Conservation (phyloP, 1,140 invertebrate genomes). For the Trichonephila clavipes region DNA sequence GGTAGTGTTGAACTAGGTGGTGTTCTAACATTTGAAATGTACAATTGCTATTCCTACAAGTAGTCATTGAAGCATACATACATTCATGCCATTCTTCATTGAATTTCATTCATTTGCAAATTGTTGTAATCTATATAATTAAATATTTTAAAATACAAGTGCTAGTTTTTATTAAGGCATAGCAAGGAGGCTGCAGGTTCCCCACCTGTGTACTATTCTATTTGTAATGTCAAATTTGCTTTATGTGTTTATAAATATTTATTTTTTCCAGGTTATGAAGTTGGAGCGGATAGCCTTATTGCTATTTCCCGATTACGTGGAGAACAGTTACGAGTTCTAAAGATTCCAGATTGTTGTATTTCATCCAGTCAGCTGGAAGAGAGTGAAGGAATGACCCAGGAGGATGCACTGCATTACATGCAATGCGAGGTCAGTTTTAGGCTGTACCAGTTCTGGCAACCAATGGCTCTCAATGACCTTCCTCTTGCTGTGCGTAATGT, state of each 20-base stretch:
- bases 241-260: background rate
- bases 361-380: constrained; percentile 74
- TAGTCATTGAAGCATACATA: too few relatives aligned
- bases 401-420: background rate
- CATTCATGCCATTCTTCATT: too few relatives aligned
- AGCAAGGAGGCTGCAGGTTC: too few relatives aligned
- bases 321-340: constrained; percentile 84
- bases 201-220: too few relatives aligned
- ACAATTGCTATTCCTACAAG: too few relatives aligned
- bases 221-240: background rate
- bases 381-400: background rate
- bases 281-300: constrained; percentile 85
- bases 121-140: too few relatives aligned
- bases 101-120: too few relatives aligned
- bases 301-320: constrained; percentile 86
- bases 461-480: constrained; percentile 64
- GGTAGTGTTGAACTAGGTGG: too few relatives aligned
- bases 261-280: constrained; percentile 83
- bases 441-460: constrained; percentile 64
- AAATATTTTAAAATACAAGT: too few relatives aligned
- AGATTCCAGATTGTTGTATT: constrained; percentile 84
- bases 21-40: too few relatives aligned
- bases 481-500: constrained; percentile 66
- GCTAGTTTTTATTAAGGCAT: too few relatives aligned
- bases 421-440: constrained; percentile 47